These are phyloP conservation scores for Perca flavescens DNA, from an alignment of 2,113 vertebrate species.

Conservation along the genomic window DNA sequence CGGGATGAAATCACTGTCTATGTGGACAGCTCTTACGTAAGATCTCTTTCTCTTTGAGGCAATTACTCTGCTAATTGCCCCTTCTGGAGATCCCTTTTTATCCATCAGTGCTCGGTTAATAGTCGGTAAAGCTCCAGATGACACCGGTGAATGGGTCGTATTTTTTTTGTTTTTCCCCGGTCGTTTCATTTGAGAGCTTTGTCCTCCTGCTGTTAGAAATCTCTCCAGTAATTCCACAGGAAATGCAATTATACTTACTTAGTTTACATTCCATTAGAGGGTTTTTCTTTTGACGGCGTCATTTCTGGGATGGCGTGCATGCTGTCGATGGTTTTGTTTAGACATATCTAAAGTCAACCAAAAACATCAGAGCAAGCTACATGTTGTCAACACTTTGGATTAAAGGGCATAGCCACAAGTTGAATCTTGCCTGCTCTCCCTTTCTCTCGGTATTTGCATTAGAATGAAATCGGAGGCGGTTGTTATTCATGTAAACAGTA, in stretches of 20 bases:
- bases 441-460: constrained; percentile 47
- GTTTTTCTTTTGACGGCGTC: neutral
- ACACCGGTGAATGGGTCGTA: neutral
- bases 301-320: constrained; percentile 13
- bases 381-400: constrained; percentile 36
- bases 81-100: constrained; percentile 32
- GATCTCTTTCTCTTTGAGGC: constrained; percentile 50
- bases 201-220: neutral
- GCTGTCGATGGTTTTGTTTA: constrained; percentile 37
- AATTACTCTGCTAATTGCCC: constrained; percentile 64
- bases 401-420: constrained; percentile 29
- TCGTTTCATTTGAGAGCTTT: constrained; percentile 7
- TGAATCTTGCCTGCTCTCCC: constrained; percentile 10
- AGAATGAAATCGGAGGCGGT: constrained; percentile 28
- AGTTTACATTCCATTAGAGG: neutral
- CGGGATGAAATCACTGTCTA: constrained; percentile 56
- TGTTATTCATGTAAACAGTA: constrained; percentile 48
- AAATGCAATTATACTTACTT: neutral
- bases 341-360: constrained; percentile 6
- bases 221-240: neutral
- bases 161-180: constrained; percentile 1
- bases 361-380: neutral
- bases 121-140: constrained; percentile 39
- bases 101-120: constrained; percentile 27
- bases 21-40: constrained; percentile 61